Evolutionary conservation across 2,888 invertebrate genomes (phyloP).

Genomic region (Xylota segnis): DNA sequence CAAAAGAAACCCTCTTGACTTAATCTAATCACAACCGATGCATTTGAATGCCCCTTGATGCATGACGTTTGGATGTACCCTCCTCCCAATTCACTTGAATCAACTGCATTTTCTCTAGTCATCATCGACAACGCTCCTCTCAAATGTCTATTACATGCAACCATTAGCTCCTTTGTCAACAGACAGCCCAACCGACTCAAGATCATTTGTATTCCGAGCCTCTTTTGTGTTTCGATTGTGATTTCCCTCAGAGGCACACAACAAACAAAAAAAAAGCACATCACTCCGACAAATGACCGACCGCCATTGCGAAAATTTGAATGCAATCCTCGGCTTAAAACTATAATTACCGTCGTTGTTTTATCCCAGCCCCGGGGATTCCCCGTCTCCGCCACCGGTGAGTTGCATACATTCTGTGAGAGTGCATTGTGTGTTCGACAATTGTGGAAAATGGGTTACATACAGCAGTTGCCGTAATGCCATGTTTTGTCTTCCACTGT

Average conservation of each 20-base stretch:
- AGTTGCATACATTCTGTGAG: slow-evolving; percentile 2
- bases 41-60: slow-evolving; percentile 34
- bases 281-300: slow-evolving; percentile 60
- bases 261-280: slow-evolving; percentile 29
- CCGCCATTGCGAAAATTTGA: slow-evolving; percentile 66
- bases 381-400: neutral
- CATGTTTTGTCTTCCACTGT: slow-evolving; percentile 24
- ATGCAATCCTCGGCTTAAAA: slow-evolving; percentile 63
- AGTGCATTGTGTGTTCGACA: slow-evolving; percentile 69
- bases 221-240: slow-evolving; percentile 47
- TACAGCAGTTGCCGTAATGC: slow-evolving; percentile 6
- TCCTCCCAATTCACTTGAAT: slow-evolving; percentile 16
- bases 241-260: slow-evolving; percentile 6
- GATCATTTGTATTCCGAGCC: slow-evolving; percentile 61
- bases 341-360: slow-evolving; percentile 67
- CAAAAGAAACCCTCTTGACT: slow-evolving; percentile 14
- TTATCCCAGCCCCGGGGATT: neutral
- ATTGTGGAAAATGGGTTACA: slow-evolving; percentile 70
- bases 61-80: slow-evolving; percentile 35
- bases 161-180: slow-evolving; percentile 66
- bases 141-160: slow-evolving; percentile 31
- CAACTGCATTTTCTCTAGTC: slow-evolving; percentile 26
- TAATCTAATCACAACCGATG: slow-evolving; percentile 36
- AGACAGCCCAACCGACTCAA: slow-evolving; percentile 38
- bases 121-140: slow-evolving; percentile 35